Evolutionary conservation across 2,888 invertebrate genomes (phyloP), one percentile per base, ranked within the genome.

Genomic region (Meganola albula): DNA sequence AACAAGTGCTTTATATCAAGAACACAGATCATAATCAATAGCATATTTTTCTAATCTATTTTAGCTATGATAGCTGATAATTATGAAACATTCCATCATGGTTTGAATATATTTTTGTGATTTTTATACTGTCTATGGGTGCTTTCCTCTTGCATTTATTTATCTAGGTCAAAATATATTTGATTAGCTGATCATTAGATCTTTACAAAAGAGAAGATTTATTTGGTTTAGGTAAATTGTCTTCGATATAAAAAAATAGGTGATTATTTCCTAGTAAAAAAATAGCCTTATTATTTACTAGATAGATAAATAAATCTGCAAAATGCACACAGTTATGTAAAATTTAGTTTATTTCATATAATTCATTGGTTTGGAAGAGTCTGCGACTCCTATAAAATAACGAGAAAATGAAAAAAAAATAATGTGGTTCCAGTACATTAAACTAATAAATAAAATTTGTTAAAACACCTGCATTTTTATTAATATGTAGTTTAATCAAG

Each of bases 281-380:
- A 41, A 36, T 36, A 31, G 24, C 12, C n/a, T n/a, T n/a, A n/a
- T n/a, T n/a, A n/a, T n/a, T n/a, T n/a, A n/a, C n/a, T n/a, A n/a
- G n/a, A n/a, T n/a, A n/a, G n/a, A n/a, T n/a, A n/a, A n/a, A n/a
- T n/a, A n/a, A n/a, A n/a, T n/a, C n/a, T n/a, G n/a, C 32, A 42
- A 44, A 42, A 55, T 51, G 48, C 45, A 48, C 46, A 52, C 35
- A 38, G 22, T 37, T 52, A 46, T 47, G 36, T 51, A 44, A 49
- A 48, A 45, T 53, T 40, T 47, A 41, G 34, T 52, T 44, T 49
- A 54, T 49, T 49, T 53, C n/a, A n/a, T n/a, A n/a, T n/a, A n/a
- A n/a, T n/a, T n/a, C 46, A 60, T 61, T 56, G 68, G 65, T 68
- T 64, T 67, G 70, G 70, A 48, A 48, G 58, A 53, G 58, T 38